A percentile compares a stretch with the other conserved stretches of the same genome.
phyloP scores from a whole-genome alignment of 2,113 vertebrate genomes.

The Labeo rohita region DNA sequence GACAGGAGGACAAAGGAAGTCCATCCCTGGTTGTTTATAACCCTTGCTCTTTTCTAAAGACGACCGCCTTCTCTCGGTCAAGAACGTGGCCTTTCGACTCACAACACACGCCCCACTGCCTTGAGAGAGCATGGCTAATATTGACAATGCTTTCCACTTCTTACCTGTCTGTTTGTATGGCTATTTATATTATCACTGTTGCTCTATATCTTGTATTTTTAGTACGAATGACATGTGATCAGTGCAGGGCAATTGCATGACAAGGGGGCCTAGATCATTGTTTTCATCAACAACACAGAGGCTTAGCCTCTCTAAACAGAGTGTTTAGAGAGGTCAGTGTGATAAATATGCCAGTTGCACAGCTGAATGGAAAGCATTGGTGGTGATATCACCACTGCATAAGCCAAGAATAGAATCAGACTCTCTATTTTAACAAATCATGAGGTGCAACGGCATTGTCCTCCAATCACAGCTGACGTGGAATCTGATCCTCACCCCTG shows the following conservation, averaged over 20 bases:
- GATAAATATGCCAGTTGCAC: conserved; percentile 46
- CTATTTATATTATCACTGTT: conserved; percentile 60
- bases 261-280: conserved; percentile 23
- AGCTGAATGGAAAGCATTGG: conserved; percentile 42
- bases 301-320: not conserved
- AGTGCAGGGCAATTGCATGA: conserved; percentile 42
- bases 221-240: conserved; percentile 47
- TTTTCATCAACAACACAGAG: conserved; percentile 41
- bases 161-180: conserved; percentile 46
- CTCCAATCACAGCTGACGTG: conserved; percentile 44
- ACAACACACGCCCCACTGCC: not conserved
- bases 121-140: conserved; percentile 51
- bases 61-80: conserved; percentile 11
- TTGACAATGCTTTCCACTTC: conserved; percentile 31
- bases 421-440: conserved; percentile 41
- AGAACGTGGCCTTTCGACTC: conserved; percentile 12
- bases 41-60: conserved; percentile 32
- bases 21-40: conserved; percentile 48
- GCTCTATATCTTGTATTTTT: conserved; percentile 57
- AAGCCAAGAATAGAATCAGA: conserved; percentile 42
- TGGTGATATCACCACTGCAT: conserved; percentile 54
- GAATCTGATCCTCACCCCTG: conserved; percentile 42
- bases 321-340: conserved; percentile 40
- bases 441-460: conserved; percentile 39
- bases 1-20: conserved; percentile 58